Evolutionary conservation across 2,888 invertebrate genomes (phyloP), one percentile per base, ranked within the genome.

Genomic region (Mythimna loreyi): DNA sequence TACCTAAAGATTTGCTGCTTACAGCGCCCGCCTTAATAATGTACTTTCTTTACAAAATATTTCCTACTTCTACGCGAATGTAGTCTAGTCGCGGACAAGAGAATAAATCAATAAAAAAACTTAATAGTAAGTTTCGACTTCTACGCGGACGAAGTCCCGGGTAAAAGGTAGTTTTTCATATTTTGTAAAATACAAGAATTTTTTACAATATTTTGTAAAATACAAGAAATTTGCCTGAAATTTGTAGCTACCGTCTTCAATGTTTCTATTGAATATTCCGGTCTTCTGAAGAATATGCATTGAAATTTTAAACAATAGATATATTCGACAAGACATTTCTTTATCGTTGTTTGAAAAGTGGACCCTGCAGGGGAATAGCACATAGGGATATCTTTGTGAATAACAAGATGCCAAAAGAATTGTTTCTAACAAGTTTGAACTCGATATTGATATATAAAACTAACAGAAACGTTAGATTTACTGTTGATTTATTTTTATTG

Each of bases 261-360:
- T 30, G 4, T 33, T n/a, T 23, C 16, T 3, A 52, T 74, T 49
- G n/a, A 50, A 71, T 45, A 7, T 33, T 23, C n/a, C 28, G 13
- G 33, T 13, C 6, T 25, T 56, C 33, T 49, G 28, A 21, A 1
- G 13, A 45, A 66, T 36, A 52, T 57, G 67, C 50, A 45, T 40
- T 36, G 2, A 36, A 47, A 40, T 62, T 36, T 21, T 23, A 72
- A 50, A 45, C 13, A 25, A 43, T 50, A 47, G 25, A 6, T 33
- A 40, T 57, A 36, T 13, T 36, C 25, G 28, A 25, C n/a, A 6
- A 2, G 23, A 63, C 9, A 40, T 40, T 28, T 13, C 21, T 59
- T 57, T 45, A 45, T 23, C 3, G 28, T n/a, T 11, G 8, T 45
- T 45, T 71, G 23, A 43, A 45, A 9, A 21, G 25, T 36, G 49